Percentiles rank a stretch among this genome's conserved stretches.
Evolutionary conservation across 37 sponge, comb jelly and placozoan species (phyloP).

Genomic region (Spongilla lacustris): DNA sequence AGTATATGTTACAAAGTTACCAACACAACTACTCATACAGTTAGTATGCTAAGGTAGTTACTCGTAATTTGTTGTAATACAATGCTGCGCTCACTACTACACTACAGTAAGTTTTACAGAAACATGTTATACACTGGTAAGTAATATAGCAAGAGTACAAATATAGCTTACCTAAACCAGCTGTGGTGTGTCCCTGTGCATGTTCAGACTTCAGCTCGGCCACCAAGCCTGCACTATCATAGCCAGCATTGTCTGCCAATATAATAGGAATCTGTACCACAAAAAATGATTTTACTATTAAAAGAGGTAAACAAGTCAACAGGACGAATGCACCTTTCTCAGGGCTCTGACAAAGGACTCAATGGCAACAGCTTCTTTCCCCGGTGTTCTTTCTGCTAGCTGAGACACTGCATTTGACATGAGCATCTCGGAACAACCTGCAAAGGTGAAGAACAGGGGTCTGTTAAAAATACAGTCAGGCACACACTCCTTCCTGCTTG

Average conservation of each 20-base stretch:
- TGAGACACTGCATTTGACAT: conserved; percentile 96
- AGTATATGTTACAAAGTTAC: no score
- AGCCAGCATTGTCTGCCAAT: conserved; percentile 98
- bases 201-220: conserved; percentile 89
- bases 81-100: no score
- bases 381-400: conserved; percentile 86
- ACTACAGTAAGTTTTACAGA: no score
- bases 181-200: conserved; percentile 71
- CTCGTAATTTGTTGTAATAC: no score
- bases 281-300: no score
- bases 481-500: neutral
- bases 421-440: conserved; percentile 94
- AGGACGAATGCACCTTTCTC: conserved; percentile 65
- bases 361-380: conserved; percentile 96
- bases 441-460: neutral
- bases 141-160: no score
- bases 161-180: conserved; percentile 79
- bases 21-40: no score
- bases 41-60: no score
- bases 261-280: conserved; percentile 85
- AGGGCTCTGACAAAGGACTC: conserved; percentile 95
- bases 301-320: no score
- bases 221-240: conserved; percentile 94
- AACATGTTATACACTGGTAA: no score
- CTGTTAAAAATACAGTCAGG: no score